These are phyloP conservation scores for Saccopteryx leptura DNA, from an alignment of 2,113 vertebrate genomes.

Conservation along the genomic window DNA sequence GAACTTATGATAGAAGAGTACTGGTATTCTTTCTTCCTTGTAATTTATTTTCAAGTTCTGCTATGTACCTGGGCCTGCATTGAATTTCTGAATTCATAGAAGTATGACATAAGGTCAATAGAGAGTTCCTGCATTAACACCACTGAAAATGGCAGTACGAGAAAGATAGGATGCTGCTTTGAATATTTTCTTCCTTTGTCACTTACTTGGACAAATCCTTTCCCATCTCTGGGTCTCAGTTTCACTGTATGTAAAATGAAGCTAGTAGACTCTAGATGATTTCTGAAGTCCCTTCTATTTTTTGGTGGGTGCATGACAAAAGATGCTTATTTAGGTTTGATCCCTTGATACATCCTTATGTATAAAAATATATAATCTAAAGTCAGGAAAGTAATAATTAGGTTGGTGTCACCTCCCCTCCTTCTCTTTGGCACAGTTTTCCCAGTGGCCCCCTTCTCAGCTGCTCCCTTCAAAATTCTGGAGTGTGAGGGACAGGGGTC, in stretches of 20 bases:
- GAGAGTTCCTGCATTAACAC: not conserved
- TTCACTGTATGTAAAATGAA: constrained; percentile 42
- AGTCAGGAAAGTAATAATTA: not conserved
- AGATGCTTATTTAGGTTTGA: constrained; percentile 68
- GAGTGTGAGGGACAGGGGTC: not conserved
- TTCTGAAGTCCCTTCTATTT: constrained; percentile 56
- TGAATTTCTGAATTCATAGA: not conserved
- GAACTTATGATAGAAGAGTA: constrained; percentile 28
- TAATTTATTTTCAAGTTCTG: constrained; percentile 6
- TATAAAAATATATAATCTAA: constrained; percentile 15
- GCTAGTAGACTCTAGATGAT: constrained; percentile 16
- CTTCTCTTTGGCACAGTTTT: not conserved
- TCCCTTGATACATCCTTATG: not conserved
- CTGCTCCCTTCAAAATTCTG: not conserved
- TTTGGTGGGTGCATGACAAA: not conserved
- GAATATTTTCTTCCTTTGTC: constrained; percentile 29
- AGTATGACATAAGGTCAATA: constrained; percentile 14
- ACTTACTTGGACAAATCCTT: constrained; percentile 44
- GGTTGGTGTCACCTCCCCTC: not conserved
- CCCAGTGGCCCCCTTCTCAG: not conserved
- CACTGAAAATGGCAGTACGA: constrained; percentile 21
- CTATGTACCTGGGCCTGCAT: not conserved
- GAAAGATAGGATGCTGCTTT: not conserved
- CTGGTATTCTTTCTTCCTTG: constrained; percentile 24
- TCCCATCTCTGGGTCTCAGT: not conserved